Base-by-base conservation (phyloP, 2,113 vertebrate species). In the Asarcornis scutulata region DNA sequence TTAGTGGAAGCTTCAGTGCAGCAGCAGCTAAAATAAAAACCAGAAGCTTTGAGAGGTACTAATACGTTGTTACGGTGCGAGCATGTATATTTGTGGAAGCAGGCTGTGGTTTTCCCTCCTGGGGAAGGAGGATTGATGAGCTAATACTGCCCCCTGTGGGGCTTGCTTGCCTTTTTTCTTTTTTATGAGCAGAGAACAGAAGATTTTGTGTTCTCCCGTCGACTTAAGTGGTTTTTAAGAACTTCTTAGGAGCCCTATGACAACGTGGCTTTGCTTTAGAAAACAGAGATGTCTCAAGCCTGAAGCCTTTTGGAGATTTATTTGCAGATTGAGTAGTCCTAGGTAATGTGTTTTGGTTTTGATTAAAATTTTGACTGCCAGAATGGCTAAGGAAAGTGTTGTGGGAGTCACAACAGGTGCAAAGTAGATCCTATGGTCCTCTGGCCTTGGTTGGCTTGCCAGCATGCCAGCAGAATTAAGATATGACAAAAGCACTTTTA, bases 21-120 rank as follows among this genome's bases (percentile, higher is more conserved):
- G 36, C 71, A 63, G n/a, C 74, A 95, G 69, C 48, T 94, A 86
- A 93, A 94, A 76, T 32, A 83, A 80, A 60, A 80, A 81, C 17
- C n/a, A 56, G 58, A 40, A 71, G 53, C 13, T 52, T 88, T 21
- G 27, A 26, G 31, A 64, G 27, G 20, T 48, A 31, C 6, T n/a
- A 63, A 56, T 34, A 40, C 13, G 8, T 79, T 23, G 7, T 82
- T 73, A 31, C 2, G 1, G 5, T 60, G 31, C 2, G 2, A 71
- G 40, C 2, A 0, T 11, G 21, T 32, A 34, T 22, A 23, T 48
- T 22, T 23, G n/a, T 27, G 17, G 32, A 31, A 64, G 56, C 68
- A 52, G 74, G 68, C 2, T 0, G 21, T 44, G 68, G 29, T 31
- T 14, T 32, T 75, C 26, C 5, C 5, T 12, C 40, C 32, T 8